phyloP scores from a whole-genome alignment of 2,113 vertebrate genomes.

The Oreotrochilus melanogaster region DNA sequence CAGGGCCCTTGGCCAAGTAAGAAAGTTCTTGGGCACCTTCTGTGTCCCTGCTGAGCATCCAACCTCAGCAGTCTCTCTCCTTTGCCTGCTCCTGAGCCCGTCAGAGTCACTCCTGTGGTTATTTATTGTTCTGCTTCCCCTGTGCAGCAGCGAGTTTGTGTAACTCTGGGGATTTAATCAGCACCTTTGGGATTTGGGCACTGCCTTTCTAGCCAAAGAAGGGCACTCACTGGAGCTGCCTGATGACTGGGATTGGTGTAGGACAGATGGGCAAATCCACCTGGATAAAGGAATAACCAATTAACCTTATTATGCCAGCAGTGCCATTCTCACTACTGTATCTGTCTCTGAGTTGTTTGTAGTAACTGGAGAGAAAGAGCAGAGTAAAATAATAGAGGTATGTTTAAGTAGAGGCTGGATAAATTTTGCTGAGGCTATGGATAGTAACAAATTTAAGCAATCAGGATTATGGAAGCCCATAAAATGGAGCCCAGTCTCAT shows the following conservation, averaged over 20 bases:
- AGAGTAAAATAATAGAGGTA: background rate
- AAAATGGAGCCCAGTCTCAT: background rate
- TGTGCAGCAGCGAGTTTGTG: background rate
- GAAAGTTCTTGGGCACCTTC: background rate
- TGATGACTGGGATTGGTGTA: background rate
- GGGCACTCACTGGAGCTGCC: background rate
- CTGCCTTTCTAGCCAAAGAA: background rate
- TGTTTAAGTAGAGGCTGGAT: background rate
- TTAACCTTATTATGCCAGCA: background rate
- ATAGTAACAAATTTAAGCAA: background rate
- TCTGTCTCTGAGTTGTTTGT: background rate
- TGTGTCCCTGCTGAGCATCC: background rate
- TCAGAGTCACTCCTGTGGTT: background rate
- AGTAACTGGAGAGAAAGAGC: background rate
- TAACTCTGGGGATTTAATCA: background rate
- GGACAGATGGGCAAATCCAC: background rate
- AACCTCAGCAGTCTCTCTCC: background rate
- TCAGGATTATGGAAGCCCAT: background rate
- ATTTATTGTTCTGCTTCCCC: background rate
- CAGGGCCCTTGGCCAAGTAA: background rate
- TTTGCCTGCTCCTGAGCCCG: fast-evolving
- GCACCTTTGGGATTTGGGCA: background rate
- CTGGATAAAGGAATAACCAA: background rate
- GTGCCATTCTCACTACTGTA: background rate
- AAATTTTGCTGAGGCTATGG: background rate